A percentile compares a stretch with the other conserved stretches of the same genome.
These are phyloP conservation scores for Ptychochromis oligacanthus DNA, from an alignment of 2,113 vertebrate species.

Conservation along the genomic window DNA sequence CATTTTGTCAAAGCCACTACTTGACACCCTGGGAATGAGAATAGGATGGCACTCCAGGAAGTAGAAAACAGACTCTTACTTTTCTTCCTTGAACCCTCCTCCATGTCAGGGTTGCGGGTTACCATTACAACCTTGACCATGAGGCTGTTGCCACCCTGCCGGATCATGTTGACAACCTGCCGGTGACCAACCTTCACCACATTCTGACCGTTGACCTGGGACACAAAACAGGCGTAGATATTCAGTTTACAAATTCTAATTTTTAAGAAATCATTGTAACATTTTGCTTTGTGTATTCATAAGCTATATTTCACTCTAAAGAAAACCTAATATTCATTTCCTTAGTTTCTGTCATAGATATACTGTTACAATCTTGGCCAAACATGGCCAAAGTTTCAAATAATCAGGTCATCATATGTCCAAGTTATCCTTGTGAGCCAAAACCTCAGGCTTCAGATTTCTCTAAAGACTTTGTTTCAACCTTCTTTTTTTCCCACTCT, in stretches of 20 bases:
- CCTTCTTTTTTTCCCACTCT: not conserved
- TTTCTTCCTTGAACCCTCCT: constrained; percentile 90
- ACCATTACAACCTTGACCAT: constrained; percentile 98
- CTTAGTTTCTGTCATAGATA: too few species aligned
- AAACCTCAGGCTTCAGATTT: too few species aligned
- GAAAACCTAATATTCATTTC: too few species aligned
- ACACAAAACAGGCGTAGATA: not conserved
- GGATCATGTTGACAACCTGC: constrained; percentile 96
- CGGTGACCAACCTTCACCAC: constrained; percentile 94
- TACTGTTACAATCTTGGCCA: too few species aligned
- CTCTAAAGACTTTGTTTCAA: not conserved
- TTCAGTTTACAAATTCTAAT: not conserved
- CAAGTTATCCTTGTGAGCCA: too few species aligned
- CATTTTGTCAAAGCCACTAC: not conserved
- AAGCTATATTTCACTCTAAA: too few species aligned
- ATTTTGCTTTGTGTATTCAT: too few species aligned
- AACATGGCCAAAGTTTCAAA: too few species aligned
- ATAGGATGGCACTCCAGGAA: not conserved
- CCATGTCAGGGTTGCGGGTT: constrained; percentile 92
- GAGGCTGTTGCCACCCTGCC: constrained; percentile 92
- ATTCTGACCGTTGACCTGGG: constrained; percentile 91
- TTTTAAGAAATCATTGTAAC: fast-evolving
- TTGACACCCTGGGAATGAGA: not conserved
- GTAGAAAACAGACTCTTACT: constrained; percentile 72
- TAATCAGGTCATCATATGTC: too few species aligned